phyloP scores from a whole-genome alignment of 2,113 vertebrate species.

The Myiopsitta monachus region DNA sequence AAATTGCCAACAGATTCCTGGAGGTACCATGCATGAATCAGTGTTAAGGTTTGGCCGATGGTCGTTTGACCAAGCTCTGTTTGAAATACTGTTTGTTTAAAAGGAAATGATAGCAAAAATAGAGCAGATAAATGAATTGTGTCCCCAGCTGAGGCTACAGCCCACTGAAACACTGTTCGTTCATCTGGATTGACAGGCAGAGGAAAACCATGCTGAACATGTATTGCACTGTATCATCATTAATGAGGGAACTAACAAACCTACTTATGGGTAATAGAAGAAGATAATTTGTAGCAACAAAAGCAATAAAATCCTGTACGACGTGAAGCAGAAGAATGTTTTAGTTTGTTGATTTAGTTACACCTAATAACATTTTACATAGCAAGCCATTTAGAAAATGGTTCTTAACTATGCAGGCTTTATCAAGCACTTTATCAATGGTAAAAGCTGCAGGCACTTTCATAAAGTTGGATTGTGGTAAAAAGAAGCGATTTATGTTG shows the following conservation, averaged over 20 bases:
- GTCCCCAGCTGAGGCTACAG: not conserved
- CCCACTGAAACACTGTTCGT: slow-evolving; percentile 1
- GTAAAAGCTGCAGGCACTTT: slow-evolving; percentile 24
- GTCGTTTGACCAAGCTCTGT: not conserved
- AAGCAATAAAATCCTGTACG: slow-evolving; percentile 7
- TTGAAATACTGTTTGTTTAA: not conserved
- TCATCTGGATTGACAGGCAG: slow-evolving; percentile 1
- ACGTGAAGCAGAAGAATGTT: slow-evolving; percentile 45
- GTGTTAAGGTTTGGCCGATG: not conserved
- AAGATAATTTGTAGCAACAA: not conserved
- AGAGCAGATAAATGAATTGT: not conserved
- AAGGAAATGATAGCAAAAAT: not conserved
- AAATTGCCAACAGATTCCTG: slow-evolving; percentile 15
- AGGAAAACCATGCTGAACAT: not conserved
- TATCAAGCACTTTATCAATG: slow-evolving; percentile 36
- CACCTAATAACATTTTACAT: slow-evolving; percentile 25
- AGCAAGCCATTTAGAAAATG: slow-evolving; percentile 26
- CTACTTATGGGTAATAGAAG: not conserved
- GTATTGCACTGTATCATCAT: not conserved
- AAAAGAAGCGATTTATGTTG: slow-evolving; percentile 38
- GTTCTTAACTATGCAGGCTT: not conserved
- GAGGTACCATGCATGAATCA: not conserved
- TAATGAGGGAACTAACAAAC: slow-evolving; percentile 14
- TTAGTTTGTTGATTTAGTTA: slow-evolving; percentile 54
- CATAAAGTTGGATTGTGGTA: not conserved